Evolutionary conservation across 2,113 vertebrate genomes (phyloP), one percentile per base, ranked within the genome.

Genomic region (Pomatostomus ruficeps): DNA sequence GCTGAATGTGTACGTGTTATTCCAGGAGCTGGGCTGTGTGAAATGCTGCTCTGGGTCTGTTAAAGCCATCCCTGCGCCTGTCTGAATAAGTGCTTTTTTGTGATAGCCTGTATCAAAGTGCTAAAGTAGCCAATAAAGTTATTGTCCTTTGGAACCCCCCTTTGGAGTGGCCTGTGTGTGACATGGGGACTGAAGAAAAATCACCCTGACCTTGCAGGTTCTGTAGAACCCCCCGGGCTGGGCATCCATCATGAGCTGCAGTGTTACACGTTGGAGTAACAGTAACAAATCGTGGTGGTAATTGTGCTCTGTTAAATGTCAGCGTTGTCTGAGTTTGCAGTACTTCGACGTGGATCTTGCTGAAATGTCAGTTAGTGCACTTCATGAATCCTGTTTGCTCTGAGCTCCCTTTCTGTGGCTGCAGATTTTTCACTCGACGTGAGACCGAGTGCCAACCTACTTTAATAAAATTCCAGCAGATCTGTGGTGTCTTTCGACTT

Each of bases 101-200:
- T 62, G 26, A 14, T 6, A 52, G 42, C 8, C 22, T 36, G 9
- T 58, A 7, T 23, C 7, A 15, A 31, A 42, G 46, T n/a, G 59
- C 62, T 63, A 5, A 55, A 84, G 88, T 8, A 33, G 59, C 24
- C 29, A 55, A 74, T 76, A 33, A 73, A 91, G 83, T 52, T 66
- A 1, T 8, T 40, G 79, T 66, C 9, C 0, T 38, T 48, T 45
- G 29, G 46, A 75, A 18, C 17, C 14, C 43, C 9, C 31, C 58
- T 31, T 40, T 2, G 24, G 67, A 58, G 38, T 2, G 1, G 46
- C 35, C 29, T 35, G 36, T 0, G 0, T 12, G 70, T 13, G 57
- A 45, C 8, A 0, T 9, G 55, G 58, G 42, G 61, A 23, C 38
- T 21, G 88, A 51, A 45, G 83, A 24, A 43, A 71, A 91, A 52